These are phyloP conservation scores for Atractosteus spatula DNA, from an alignment of 2,113 vertebrate species.

Conservation along the genomic window DNA sequence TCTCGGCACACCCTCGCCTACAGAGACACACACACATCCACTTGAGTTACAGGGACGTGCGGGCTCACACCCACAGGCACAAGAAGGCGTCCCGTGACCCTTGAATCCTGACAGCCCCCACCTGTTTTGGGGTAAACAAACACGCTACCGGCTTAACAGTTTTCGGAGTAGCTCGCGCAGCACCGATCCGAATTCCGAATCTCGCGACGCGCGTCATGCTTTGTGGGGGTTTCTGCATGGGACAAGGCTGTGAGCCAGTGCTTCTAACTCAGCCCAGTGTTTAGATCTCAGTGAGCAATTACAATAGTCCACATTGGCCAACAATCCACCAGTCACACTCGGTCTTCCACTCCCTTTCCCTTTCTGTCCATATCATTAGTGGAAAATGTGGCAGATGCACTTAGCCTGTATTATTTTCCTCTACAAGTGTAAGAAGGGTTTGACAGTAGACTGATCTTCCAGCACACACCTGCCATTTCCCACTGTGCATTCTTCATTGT, in stretches of 20 bases:
- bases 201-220: no score
- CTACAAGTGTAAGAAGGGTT: background rate
- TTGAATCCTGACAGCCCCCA: no score
- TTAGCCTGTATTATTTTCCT: no score
- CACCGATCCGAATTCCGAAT: background rate
- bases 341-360: conserved; percentile 34
- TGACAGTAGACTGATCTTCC: background rate
- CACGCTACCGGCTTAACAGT: background rate
- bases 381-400: background rate
- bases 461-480: conserved; percentile 9
- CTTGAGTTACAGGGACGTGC: background rate
- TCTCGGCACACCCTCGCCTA: conserved; percentile 7
- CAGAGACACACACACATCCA: conserved; percentile 20
- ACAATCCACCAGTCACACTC: conserved; percentile 51
- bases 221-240: no score
- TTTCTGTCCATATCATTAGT: conserved; percentile 52
- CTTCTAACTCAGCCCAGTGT: conserved; percentile 16
- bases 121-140: background rate
- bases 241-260: conserved; percentile 25
- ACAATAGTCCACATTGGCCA: conserved; percentile 31
- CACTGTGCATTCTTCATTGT: no score
- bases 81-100: background rate
- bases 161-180: background rate
- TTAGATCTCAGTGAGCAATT: background rate
- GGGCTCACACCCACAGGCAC: background rate